Percentiles rank a stretch among this genome's conserved stretches.
phyloP scores from a whole-genome alignment of 1,140 invertebrate species.

The Drosophila lini region DNA sequence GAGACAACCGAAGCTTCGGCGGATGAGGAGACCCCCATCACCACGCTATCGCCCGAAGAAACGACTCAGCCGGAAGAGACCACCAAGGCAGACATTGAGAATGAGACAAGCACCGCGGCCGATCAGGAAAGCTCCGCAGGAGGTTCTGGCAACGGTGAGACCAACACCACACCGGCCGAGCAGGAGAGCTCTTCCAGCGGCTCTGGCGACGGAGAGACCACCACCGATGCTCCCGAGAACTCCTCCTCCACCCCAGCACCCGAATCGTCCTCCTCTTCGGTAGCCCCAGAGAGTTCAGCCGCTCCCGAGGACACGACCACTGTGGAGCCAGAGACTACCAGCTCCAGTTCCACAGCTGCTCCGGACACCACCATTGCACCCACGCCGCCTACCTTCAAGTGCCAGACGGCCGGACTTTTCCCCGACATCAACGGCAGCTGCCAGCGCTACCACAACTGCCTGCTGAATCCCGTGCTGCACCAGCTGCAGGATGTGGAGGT shows the following conservation, averaged over 20 bases:
- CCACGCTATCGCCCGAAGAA: constrained; percentile 4
- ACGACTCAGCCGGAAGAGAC: constrained; percentile 4
- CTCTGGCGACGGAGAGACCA: constrained; percentile 18
- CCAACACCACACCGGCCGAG: neutral
- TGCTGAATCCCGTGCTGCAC: constrained; percentile 21
- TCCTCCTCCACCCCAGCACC: constrained; percentile 1
- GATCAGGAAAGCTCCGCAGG: neutral
- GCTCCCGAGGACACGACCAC: constrained; percentile 25
- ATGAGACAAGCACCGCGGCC: neutral
- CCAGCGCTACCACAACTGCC: constrained; percentile 59
- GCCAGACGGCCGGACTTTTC: constrained; percentile 50
- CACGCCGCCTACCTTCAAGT: constrained; percentile 52
- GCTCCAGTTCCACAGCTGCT: constrained; percentile 5
- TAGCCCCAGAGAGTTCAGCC: neutral
- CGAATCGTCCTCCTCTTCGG: neutral
- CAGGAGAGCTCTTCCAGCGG: constrained; percentile 17
- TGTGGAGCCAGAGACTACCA: constrained; percentile 18
- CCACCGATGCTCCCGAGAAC: neutral
- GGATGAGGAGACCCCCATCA: neutral
- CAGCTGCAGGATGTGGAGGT: constrained; percentile 32
- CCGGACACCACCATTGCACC: constrained; percentile 40
- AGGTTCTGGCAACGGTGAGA: constrained; percentile 6
- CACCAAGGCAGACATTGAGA: neutral
- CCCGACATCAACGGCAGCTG: constrained; percentile 57
- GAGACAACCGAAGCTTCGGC: constrained; percentile 23